Evolutionary conservation across 2,888 invertebrate genomes (phyloP), one percentile per base, ranked within the genome.

Genomic region (Anthrax anthrax): DNA sequence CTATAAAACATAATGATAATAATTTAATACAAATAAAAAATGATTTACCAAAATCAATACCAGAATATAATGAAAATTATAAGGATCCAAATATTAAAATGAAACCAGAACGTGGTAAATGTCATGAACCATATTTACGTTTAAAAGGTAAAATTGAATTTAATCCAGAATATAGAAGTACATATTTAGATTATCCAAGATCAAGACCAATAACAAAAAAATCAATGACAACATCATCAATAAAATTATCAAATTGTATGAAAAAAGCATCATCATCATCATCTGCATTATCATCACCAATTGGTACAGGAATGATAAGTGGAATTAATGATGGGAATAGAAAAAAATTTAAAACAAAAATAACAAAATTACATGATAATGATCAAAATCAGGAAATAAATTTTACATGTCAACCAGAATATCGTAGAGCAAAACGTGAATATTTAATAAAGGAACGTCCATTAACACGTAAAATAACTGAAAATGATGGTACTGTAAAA

Each of bases 141-240:
- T 56, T 67, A 12, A 61, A 60, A 42, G 67, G 67, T n/a, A 65
- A 64, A 52, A 58, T 64, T 46, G 68, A 68, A 54, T 69, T 67
- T 52, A 64, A 65, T 56, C 66, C 67, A 1, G 69, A 67, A 50
- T 67, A 68, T 50, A 57, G 63, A 29, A 65, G 63, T 42, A 64
- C 60, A 18, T 69, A 63, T 48, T 51, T 61, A 40, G 63, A 69
- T 49, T 66, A 64, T 53, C 67, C 67, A 37, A 60, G 67, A 18
- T 60, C 63, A 3, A 58, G 69, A 3, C 68, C 69, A 3, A 58
- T 65, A 37, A 59, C 61, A 1, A 58, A 59, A 34, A 67, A 65
- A 52, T 63, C 68, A 2, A n/a, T n/a, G n/a, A 58, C 58, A 37
- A 41, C 41, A 37, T 61, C 66, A 42, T 60, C 62, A 18, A 60